These are phyloP conservation scores for Stenurella melanura DNA, from an alignment of 2,888 invertebrate species.

Conservation along the genomic window DNA sequence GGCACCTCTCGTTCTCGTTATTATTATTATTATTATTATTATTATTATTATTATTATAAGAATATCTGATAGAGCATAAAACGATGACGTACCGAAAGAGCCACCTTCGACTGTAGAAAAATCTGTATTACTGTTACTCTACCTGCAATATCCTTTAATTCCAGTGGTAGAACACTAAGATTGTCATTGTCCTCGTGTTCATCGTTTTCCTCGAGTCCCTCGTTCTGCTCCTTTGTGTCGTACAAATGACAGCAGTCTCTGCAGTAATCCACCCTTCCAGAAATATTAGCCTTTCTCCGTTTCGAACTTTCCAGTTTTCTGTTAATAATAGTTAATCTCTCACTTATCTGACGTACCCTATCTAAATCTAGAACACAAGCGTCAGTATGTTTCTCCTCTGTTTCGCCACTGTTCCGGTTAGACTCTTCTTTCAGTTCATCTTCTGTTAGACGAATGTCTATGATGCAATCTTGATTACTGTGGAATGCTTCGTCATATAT, in stretches of 20 bases:
- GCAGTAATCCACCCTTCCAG: constrained; percentile 41
- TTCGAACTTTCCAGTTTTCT: constrained; percentile 13
- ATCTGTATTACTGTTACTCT: too few relatives aligned
- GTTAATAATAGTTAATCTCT: constrained; percentile 28
- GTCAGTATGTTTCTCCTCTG: background rate
- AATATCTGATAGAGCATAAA: too few relatives aligned
- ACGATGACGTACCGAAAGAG: too few relatives aligned
- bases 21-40: too few relatives aligned
- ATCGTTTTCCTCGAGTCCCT: too few relatives aligned
- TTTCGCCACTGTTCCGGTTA: constrained; percentile 1
- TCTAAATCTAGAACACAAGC: background rate
- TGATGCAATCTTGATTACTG: constrained; percentile 60
- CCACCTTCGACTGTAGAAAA: too few relatives aligned
- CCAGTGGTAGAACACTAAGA: background rate
- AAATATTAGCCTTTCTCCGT: background rate
- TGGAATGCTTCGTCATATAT: constrained; percentile 63
- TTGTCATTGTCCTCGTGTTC: background rate
- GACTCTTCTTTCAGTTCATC: constrained; percentile 38
- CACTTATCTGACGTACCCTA: constrained; percentile 20
- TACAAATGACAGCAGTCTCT: constrained; percentile 38
- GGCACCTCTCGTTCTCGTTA: too few relatives aligned
- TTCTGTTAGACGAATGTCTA: constrained; percentile 56
- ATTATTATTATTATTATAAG: too few relatives aligned
- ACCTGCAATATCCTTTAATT: background rate
- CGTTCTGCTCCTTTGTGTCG: too few relatives aligned